phyloP scores from a whole-genome alignment of 2,888 invertebrate species.

The Caenorhabditis sp. region DNA sequence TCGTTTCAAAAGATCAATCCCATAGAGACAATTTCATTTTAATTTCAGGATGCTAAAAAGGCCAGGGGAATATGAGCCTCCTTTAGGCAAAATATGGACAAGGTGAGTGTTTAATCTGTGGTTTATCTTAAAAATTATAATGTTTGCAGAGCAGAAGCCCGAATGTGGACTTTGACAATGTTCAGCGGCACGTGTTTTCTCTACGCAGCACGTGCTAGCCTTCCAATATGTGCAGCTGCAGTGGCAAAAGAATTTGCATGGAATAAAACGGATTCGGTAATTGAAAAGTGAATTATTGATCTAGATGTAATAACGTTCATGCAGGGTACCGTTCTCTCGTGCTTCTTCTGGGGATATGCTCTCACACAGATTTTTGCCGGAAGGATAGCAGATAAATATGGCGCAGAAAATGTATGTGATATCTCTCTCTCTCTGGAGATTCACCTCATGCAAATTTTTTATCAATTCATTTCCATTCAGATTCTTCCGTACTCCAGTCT shows the following conservation, averaged over 20 bases:
- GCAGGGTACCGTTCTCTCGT: slow-evolving; percentile 87
- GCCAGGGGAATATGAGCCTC: slow-evolving; percentile 70
- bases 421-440: no score
- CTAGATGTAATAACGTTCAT: no score
- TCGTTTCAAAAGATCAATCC: slow-evolving; percentile 9
- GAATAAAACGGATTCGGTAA: slow-evolving; percentile 87
- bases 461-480: slow-evolving; percentile 32
- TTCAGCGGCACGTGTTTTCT: slow-evolving; percentile 87
- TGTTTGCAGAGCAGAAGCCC: slow-evolving; percentile 84
- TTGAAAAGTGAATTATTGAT: no score
- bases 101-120: slow-evolving; percentile 55
- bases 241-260: slow-evolving; percentile 87
- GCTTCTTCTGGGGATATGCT: slow-evolving; percentile 89
- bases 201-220: slow-evolving; percentile 87
- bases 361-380: slow-evolving; percentile 86
- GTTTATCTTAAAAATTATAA: neutral
- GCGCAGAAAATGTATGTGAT: slow-evolving; percentile 66
- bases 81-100: slow-evolving; percentile 74
- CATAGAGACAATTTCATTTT: neutral
- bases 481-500: slow-evolving; percentile 87
- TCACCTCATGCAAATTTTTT: slow-evolving; percentile 11
- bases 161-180: slow-evolving; percentile 86
- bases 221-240: slow-evolving; percentile 87
- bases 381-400: slow-evolving; percentile 84
- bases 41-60: slow-evolving; percentile 57